Evolutionary conservation across 2,888 invertebrate genomes (phyloP), one percentile per base, ranked within the genome.

Genomic region (Linnaemya vulpina): DNA sequence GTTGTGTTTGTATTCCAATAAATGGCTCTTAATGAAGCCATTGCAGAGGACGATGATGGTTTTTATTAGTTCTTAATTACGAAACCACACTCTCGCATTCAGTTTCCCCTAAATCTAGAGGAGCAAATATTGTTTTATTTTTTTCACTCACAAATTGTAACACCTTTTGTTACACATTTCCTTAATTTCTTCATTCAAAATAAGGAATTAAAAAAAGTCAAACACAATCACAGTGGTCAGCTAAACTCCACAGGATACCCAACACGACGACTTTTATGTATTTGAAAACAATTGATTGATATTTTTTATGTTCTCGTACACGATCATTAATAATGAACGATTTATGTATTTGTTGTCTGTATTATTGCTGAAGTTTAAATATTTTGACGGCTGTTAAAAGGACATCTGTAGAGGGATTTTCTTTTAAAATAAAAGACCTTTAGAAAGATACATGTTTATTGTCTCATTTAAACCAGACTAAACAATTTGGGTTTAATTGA

Each of bases 41-140:
- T 88, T 85, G 81, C 71, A 75, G 63, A 51, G n/a, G 22, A 46
- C 1, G 49, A 60, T 35, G 22, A 15, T 58, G 35, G 5, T 86
- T 87, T 87, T 88, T 87, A 88, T 88, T 88, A 87, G 87, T 77
- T 74, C 84, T 86, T 87, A 87, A 88, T 87, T 88, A 86, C 85
- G 77, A 87, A 87, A 86, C 87, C 88, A 86, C 87, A 73, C 76
- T 60, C 53, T 63, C 53, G 67, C 78, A 86, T 51, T 11, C n/a
- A 58, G 22, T 20, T 62, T 80, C 49, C 75, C 60, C 25, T 25
- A 38, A 46, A 40, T 30, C 9, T n/a, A 51, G 22, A 70, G 0
- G 10, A 58, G n/a, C 15, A 25, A 49, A 35, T 38, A 35, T 1
- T 46, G 11, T 5, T 75, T 35, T 38, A 38, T 40, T 46, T 38